Evolutionary conservation across 2,113 vertebrate genomes (phyloP).

Genomic region (Donacobius atricapilla): DNA sequence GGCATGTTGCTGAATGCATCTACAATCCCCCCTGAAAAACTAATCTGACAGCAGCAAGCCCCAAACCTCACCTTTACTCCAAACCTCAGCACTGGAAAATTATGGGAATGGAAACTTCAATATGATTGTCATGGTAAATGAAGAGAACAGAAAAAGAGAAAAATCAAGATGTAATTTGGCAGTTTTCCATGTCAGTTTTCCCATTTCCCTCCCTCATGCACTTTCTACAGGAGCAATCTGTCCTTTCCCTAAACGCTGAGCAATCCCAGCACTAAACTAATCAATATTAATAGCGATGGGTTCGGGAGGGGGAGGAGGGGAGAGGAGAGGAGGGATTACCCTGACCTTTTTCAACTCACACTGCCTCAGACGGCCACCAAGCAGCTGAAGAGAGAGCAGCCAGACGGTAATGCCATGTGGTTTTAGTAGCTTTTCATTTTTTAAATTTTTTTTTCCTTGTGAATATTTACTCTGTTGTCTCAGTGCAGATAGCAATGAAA

Average conservation of each 20-base stretch:
- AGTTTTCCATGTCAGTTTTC: background rate
- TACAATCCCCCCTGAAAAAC: background rate
- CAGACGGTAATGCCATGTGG: constrained; percentile 65
- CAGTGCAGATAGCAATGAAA: constrained; percentile 9
- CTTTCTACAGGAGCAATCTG: constrained; percentile 30
- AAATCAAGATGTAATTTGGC: background rate
- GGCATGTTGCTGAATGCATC: background rate
- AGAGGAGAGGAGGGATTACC: constrained; percentile 59
- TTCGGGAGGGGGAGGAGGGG: background rate
- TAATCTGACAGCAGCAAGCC: background rate
- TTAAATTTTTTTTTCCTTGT: background rate
- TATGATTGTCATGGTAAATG: background rate
- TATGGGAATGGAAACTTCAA: background rate
- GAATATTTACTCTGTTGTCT: constrained; percentile 44
- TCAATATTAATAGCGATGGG: constrained; percentile 70
- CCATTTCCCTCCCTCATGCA: background rate
- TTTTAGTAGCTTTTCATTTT: constrained; percentile 39
- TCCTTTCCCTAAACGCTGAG: constrained; percentile 33
- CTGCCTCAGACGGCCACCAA: constrained; percentile 62
- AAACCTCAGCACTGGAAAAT: background rate
- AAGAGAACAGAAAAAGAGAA: background rate
- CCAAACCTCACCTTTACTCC: background rate
- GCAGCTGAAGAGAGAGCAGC: constrained; percentile 66
- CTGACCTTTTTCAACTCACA: constrained; percentile 62
- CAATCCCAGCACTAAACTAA: constrained; percentile 50